Base-by-base conservation (phyloP, 2,797 vertebrate species). In the Rhynchonycteris naso region DNA sequence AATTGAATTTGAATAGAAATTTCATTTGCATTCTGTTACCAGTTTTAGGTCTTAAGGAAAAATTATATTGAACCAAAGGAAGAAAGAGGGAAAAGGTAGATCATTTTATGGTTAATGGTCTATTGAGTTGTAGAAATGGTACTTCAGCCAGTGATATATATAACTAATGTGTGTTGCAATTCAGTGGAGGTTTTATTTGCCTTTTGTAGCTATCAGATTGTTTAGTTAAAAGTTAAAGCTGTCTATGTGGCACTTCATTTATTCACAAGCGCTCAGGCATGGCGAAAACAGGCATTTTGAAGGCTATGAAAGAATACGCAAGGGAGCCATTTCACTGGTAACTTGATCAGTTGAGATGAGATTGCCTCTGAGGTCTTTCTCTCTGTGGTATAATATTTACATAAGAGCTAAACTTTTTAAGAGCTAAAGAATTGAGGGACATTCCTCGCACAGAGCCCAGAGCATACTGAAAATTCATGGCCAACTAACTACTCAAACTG, bases 41-140 rank as follows among this genome's bases (percentile, higher is more conserved):
- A 81, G 56, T 94, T 81, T 89, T 84, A 93, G 71, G 59, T 65
- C 93, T 95, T 88, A 66, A 30, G 81, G 24, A 65, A 94, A 72
- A 89, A 19, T 69, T 59, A n/a, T 16, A 78, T 63, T 26, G 26
- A 82, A 88, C 24, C 0, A 11, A 84, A 91, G 50, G 54, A 85
- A 78, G 61, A 91, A 87, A 85, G 58, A 83, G 43, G 90, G 74
- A 35, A 69, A 93, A 82, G 33, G 72, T 78, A 74, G 92, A 79
- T 84, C 66, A 84, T 63, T 43, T n/a, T 83, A 84, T 63, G 18
- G 80, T 61, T 91, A 59, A 76, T 82, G 38, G 13, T 74, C 38
- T 95, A 0, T 76, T 94, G 24, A 28, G 15, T 81, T 68, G 4
- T 74, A 35, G 76, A 76, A 83, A 84, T 87, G 35, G 12, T 58